Base-by-base conservation (phyloP, 2,888 invertebrate species). In the Aquatica leii region DNA sequence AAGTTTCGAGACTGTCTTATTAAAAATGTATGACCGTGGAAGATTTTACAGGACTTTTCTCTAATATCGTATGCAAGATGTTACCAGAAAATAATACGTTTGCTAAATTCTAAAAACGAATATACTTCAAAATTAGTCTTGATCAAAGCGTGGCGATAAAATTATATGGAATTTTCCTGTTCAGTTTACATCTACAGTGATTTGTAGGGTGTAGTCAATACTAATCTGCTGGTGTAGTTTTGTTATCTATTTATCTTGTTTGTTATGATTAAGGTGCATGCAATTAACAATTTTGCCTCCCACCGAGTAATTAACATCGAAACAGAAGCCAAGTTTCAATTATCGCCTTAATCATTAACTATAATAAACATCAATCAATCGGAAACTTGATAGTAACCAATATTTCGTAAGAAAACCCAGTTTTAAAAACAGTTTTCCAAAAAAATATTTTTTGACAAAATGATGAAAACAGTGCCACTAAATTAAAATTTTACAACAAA, bases 11-110 rank as follows among this genome's bases (percentile, higher is more conserved):
- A 67, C 69, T 60, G 62, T 55, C 65, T 69, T 71, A 73, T 73
- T 72, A 72, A 72, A 72, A 72, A 73, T 73, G 71, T 69, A 73
- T 71, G 63, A 67, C 68, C 35, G 59, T 46, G 59, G 59, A 59
- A 59, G 52, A 52, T 59, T 57, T 52, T 37, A 46, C 52, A 58
- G 58, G 37, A 58, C 40, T 49, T 31, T 14, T 18, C 18, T 46
- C 46, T 58, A 50, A 58, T 58, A 58, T 58, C 49, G n/a, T 58
- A 58, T 58, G 57, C 57, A 58, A 40, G 41, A 37, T 37, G 50
- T 31, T 51, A 40, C 50, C 57, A 24, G 50, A 51, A 58, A 58
- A 58, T 57, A 57, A 57, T 58, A 49, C 50, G 37, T 18, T 35
- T 20, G 37, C 56, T 56, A 46, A 55, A 55, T 53, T 53, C 21